Conservation (phyloP, 2,797 vertebrate genomes). For the Enteromius anoplus region DNA sequence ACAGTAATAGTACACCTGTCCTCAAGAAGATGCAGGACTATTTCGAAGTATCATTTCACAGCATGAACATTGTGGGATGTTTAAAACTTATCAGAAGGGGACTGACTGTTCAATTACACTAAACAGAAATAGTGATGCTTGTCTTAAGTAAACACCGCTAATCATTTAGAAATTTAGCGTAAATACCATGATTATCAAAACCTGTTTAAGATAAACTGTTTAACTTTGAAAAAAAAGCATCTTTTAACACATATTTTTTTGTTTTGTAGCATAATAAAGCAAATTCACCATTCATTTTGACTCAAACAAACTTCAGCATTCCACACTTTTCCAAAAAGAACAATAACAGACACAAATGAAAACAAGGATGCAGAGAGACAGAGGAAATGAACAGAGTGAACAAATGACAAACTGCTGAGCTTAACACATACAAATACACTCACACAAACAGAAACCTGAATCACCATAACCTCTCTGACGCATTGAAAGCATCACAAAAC, state of each 20-base stretch:
- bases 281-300: neutral
- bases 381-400: neutral
- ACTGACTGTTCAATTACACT: neutral
- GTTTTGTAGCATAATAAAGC: neutral
- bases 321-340: neutral
- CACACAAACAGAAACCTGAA: neutral
- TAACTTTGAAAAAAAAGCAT: neutral
- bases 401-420: neutral
- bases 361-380: neutral
- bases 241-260: neutral
- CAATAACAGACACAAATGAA: slow-evolving; percentile 19
- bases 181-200: neutral
- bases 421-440: neutral
- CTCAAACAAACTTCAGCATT: neutral
- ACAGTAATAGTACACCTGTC: neutral
- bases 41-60: neutral
- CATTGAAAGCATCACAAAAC: slow-evolving; percentile 5
- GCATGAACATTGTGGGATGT: neutral
- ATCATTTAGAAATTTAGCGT: neutral
- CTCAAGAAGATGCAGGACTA: neutral
- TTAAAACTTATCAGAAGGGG: neutral
- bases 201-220: neutral
- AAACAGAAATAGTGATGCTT: neutral
- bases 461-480: slow-evolving; percentile 32
- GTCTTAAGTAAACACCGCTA: neutral